These are phyloP conservation scores for Micromussa lordhowensis DNA, from an alignment of 92 coral and sea anemone genomes.

Conservation along the genomic window DNA sequence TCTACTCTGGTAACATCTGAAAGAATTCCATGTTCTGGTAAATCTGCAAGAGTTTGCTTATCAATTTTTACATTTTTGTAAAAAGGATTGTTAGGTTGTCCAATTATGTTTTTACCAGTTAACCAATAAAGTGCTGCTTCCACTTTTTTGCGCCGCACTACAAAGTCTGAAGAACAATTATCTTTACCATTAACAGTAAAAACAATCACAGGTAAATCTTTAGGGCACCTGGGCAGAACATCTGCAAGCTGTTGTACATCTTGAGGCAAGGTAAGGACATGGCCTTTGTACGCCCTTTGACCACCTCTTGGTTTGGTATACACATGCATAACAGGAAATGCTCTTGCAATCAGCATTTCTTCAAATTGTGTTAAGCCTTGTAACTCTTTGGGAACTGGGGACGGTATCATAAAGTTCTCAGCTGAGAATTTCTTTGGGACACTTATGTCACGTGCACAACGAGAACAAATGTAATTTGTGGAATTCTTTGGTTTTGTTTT, in stretches of 20 bases:
- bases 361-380: conserved; percentile 22
- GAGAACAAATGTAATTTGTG: neutral
- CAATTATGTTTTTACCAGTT: conserved; percentile 39
- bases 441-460: no score
- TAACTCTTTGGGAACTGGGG: conserved; percentile 7
- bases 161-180: conserved; percentile 44
- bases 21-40: conserved; percentile 40
- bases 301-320: conserved; percentile 44
- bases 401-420: no score
- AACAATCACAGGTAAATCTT: conserved; percentile 60
- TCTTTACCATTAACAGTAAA: conserved; percentile 56
- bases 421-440: no score
- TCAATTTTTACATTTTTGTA: conserved; percentile 46
- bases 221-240: conserved; percentile 43
- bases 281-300: conserved; percentile 12
- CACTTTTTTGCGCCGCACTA: conserved; percentile 58
- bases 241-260: neutral
- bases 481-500: neutral
- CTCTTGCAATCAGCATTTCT: neutral
- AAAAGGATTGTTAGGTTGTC: conserved; percentile 52
- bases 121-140: conserved; percentile 55
- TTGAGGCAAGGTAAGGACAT: neutral
- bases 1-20: conserved; percentile 44
- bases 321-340: neutral
- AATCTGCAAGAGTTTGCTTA: conserved; percentile 11